phyloP scores from a whole-genome alignment of 92 coral and sea anemone genomes.

The Epizoanthus stellaris region DNA sequence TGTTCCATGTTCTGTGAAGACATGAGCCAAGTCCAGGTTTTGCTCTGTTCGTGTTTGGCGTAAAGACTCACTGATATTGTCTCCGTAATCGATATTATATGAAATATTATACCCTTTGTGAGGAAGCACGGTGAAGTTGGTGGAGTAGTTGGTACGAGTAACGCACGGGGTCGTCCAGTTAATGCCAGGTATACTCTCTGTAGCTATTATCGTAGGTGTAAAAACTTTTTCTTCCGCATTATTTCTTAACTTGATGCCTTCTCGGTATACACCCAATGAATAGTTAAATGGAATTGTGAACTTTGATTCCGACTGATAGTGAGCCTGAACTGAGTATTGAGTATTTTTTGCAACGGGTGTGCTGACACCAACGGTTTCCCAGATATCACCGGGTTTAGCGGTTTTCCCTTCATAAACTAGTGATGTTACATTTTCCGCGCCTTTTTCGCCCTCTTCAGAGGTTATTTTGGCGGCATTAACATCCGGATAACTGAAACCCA shows the following conservation, averaged over 20 bases:
- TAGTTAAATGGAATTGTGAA: slow-evolving; percentile 54
- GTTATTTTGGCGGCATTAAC: slow-evolving; percentile 64
- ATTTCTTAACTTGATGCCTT: slow-evolving; percentile 55
- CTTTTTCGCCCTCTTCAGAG: slow-evolving; percentile 14
- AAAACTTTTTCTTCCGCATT: slow-evolving; percentile 1
- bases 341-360: neutral
- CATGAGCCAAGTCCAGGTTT: slow-evolving; percentile 36
- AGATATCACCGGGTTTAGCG: slow-evolving; percentile 15
- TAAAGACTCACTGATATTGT: slow-evolving; percentile 24
- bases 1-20: slow-evolving; percentile 52
- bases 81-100: slow-evolving; percentile 50
- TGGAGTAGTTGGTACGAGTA: slow-evolving; percentile 66
- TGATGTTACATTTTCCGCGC: slow-evolving; percentile 25
- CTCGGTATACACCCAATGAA: slow-evolving; percentile 56
- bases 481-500: slow-evolving; percentile 72
- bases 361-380: slow-evolving; percentile 12
- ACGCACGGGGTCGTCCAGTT: slow-evolving; percentile 57
- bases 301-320: slow-evolving; percentile 49
- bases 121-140: slow-evolving; percentile 59
- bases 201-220: slow-evolving; percentile 50
- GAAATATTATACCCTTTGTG: slow-evolving; percentile 77
- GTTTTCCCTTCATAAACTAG: slow-evolving; percentile 20
- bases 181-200: slow-evolving; percentile 58
- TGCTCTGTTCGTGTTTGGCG: slow-evolving; percentile 32
- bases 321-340: slow-evolving; percentile 60